Evolutionary conservation across 2,797 vertebrate species (phyloP), one percentile per base, ranked within the genome.

Genomic region (Sciaenops ocellatus): DNA sequence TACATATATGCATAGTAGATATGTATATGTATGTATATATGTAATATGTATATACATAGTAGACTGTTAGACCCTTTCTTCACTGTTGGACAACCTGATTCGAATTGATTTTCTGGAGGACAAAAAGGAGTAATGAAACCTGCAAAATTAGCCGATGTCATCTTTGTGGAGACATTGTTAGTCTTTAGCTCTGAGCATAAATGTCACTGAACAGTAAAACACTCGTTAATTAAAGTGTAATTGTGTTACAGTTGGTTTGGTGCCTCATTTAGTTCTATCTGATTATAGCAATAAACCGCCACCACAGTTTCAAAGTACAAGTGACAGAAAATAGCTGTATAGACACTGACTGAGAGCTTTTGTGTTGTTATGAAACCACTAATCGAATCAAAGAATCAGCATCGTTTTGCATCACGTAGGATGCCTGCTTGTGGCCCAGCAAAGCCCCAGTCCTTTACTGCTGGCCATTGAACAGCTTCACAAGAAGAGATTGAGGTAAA

Each of bases 151-250:
- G 83, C 76, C 85, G 69, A 42, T 80, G 78, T 89, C 82, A 80
- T 86, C 69, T 72, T 82, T 80, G 73, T 75, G 71, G 80, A 81
- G 86, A 87, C 85, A 44, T 85, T 80, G 66, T 90, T 80, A 81
- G 73, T 80, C 84, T 89, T 88, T 85, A 82, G 85, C 84, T 85
- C 84, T 76, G 85, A 90, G 86, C 87, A 86, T 84, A 90, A 93
- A 94, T 92, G 92, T 91, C 90, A 93, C 56, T 76, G 91, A 90
- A 81, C 90, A 92, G 86, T 89, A 89, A 91, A 93, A 89, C 69
- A 70, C 78, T 86, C 62, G 55, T 92, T 94, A 94, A 95, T 94
- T 94, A 92, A 90, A 90, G 83, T 85, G 86, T 92, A 91, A 94
- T 93, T 93, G 90, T 86, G 78, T 92, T 93, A 90, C 80, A 91